These are phyloP conservation scores for Agriotes lineatus DNA, from an alignment of 2,888 invertebrate species.

Conservation along the genomic window DNA sequence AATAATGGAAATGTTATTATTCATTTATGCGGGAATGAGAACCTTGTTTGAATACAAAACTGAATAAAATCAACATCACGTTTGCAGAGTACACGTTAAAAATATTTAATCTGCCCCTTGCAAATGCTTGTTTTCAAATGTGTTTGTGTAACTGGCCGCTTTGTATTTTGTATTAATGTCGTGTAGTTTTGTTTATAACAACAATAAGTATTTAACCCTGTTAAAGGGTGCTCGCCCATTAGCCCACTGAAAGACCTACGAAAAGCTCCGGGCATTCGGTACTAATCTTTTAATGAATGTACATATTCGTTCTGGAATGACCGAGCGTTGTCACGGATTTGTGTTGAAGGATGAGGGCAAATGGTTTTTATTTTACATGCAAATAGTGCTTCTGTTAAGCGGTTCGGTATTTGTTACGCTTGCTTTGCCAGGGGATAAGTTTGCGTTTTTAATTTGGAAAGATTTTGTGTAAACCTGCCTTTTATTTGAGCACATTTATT, in stretches of 20 bases:
- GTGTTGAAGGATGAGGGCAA: conserved; percentile 11
- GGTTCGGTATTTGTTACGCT: conserved; percentile 14
- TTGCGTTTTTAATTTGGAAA: not conserved
- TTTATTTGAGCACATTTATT: no score
- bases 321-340: conserved; percentile 19
- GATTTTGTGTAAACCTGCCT: no score
- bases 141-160: not conserved
- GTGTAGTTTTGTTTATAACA: conserved; percentile 9
- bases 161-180: conserved; percentile 6
- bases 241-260: conserved; percentile 1
- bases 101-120: conserved; percentile 41
- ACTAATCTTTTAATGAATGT: conserved; percentile 18
- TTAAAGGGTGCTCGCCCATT: conserved; percentile 1
- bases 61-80: conserved; percentile 46
- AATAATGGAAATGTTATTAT: conserved; percentile 48
- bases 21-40: conserved; percentile 47
- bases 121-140: conserved; percentile 30
- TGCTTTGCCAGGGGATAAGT: not conserved
- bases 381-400: conserved; percentile 2
- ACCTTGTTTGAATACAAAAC: conserved; percentile 43
- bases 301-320: conserved; percentile 10
- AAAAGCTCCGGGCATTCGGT: conserved; percentile 7
- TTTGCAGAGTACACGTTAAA: conserved; percentile 37
- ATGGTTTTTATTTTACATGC: conserved; percentile 20
- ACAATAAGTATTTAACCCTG: not conserved